Evolutionary conservation across 92 coral and sea anemone genomes (phyloP).

Genomic region (Umimayanthus chanpuru): DNA sequence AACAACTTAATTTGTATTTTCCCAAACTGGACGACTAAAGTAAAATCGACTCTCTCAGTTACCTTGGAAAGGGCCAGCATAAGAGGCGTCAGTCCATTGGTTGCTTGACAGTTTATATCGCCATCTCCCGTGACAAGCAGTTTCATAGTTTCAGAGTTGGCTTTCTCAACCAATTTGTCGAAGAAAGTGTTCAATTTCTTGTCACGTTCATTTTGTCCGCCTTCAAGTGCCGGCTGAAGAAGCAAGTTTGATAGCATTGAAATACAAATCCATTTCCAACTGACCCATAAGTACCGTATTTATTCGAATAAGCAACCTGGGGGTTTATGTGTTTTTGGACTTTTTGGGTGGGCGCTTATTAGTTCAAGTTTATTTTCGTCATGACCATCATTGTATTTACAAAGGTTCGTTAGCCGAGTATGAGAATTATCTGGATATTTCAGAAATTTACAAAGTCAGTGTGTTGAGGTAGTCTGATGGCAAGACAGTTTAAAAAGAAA

Average conservation of each 20-base stretch:
- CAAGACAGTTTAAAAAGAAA: too few relatives aligned
- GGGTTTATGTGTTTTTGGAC: too few relatives aligned
- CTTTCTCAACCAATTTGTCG: constrained; percentile 48
- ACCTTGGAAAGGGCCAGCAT: constrained; percentile 65
- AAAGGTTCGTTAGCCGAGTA: too few relatives aligned
- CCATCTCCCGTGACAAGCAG: constrained; percentile 71
- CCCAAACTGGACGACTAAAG: neutral
- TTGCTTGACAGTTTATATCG: constrained; percentile 60
- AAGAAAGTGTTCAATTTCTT: constrained; percentile 55
- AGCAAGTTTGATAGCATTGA: neutral
- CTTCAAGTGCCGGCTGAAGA: constrained; percentile 47
- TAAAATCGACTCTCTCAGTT: neutral
- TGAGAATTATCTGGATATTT: too few relatives aligned
- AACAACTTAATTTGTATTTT: neutral
- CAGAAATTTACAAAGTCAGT: too few relatives aligned
- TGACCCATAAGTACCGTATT: neutral
- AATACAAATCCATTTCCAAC: neutral
- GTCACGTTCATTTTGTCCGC: constrained; percentile 51
- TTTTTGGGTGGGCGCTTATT: too few relatives aligned
- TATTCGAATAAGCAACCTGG: too few relatives aligned
- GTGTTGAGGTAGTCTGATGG: too few relatives aligned
- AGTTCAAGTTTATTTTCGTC: too few relatives aligned
- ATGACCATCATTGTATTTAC: too few relatives aligned
- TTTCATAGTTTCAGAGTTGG: constrained; percentile 71
- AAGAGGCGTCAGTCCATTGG: constrained; percentile 68